Evolutionary conservation across 2,888 invertebrate genomes (phyloP).

Genomic region (Andrena praecox): DNA sequence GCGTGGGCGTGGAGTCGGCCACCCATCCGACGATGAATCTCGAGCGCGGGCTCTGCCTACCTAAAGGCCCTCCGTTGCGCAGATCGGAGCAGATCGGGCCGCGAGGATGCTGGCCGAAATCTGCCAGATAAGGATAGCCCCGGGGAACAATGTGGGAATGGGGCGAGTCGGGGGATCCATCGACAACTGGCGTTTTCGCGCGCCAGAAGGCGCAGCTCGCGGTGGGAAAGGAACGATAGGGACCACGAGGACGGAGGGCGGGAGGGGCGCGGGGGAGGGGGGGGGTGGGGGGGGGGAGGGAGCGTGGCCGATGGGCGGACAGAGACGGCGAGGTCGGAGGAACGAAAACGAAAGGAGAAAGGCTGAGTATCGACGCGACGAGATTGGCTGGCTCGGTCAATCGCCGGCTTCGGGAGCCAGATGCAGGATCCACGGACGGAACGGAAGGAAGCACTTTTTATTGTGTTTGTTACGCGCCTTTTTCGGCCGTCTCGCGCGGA

Average conservation of each 20-base stretch:
- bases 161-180: constrained; percentile 3
- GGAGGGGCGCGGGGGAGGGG: too few relatives aligned
- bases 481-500: constrained; percentile 44
- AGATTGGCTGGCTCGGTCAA: constrained; percentile 48
- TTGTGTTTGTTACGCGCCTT: constrained; percentile 67
- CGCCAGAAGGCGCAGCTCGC: constrained; percentile 37
- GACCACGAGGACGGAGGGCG: background rate
- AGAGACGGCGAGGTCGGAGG: constrained; percentile 3
- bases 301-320: background rate
- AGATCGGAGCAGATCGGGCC: constrained; percentile 66
- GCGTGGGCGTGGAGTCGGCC: constrained; percentile 54
- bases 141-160: constrained; percentile 24
- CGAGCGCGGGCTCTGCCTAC: constrained; percentile 38
- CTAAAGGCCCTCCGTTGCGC: constrained; percentile 42
- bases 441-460: constrained; percentile 77
- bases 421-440: constrained; percentile 71
- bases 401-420: constrained; percentile 68
- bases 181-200: constrained; percentile 55
- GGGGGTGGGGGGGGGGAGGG: background rate
- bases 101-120: constrained; percentile 49
- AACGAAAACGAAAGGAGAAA: constrained; percentile 3
- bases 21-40: constrained; percentile 57
- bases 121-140: constrained; percentile 40
- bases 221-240: constrained; percentile 19
- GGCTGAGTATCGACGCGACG: constrained; percentile 44